Percentiles rank a stretch among this genome's conserved stretches.
Evolutionary conservation across 2,888 invertebrate species (phyloP).

Genomic region (Willowsia nigromaculata): DNA sequence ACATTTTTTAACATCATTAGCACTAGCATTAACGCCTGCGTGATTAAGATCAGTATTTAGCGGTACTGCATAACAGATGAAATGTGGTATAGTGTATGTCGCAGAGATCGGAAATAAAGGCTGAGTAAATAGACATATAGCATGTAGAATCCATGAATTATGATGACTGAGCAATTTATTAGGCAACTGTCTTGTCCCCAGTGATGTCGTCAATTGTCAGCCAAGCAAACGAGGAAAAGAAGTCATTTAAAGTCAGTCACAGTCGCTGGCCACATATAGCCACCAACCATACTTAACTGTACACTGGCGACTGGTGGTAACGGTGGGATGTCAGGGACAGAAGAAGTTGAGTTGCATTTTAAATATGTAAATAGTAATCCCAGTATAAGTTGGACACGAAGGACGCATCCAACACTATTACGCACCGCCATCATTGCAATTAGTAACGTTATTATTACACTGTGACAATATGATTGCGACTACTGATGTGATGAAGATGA

Average conservation of each 20-base stretch:
- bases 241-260: not conserved
- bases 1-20: too few species aligned
- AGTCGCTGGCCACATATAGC: not conserved
- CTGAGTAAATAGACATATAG: too few species aligned
- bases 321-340: not conserved
- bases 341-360: not conserved
- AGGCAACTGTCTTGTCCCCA: not conserved
- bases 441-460: slow-evolving; percentile 23
- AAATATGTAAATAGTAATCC: not conserved
- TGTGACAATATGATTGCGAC: slow-evolving; percentile 5
- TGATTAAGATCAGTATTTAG: too few species aligned
- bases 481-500: slow-evolving; percentile 20
- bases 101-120: too few species aligned
- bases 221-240: not conserved
- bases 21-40: too few species aligned
- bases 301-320: not conserved
- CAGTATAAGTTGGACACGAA: not conserved
- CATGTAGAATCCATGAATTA: too few species aligned
- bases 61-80: too few species aligned
- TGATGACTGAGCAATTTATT: too few species aligned
- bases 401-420: not conserved
- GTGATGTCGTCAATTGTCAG: not conserved
- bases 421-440: slow-evolving; percentile 19
- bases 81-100: not conserved
- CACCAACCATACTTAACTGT: slow-evolving; percentile 22